Evolutionary conservation across 2,888 invertebrate genomes (phyloP).

Genomic region (Balanococcus diminutus): DNA sequence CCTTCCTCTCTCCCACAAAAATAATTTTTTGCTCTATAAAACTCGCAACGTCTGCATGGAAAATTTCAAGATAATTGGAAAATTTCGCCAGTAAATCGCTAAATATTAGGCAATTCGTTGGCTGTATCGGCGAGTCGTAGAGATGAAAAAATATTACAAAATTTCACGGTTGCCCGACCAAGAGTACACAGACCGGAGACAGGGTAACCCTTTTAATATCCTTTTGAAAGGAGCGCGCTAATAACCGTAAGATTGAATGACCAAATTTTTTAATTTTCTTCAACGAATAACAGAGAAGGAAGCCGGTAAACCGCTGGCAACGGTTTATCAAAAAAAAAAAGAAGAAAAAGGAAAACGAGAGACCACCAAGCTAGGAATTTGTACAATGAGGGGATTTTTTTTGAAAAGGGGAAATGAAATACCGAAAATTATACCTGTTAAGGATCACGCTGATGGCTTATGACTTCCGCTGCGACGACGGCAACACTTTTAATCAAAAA

Average conservation of each 20-base stretch:
- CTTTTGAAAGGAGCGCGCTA: not conserved
- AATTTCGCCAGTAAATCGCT: not conserved
- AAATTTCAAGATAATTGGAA: constrained; percentile 1
- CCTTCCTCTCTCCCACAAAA: not conserved
- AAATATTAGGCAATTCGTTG: not conserved
- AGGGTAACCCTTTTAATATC: not conserved
- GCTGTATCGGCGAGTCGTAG: not conserved
- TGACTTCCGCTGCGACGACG: constrained; percentile 12
- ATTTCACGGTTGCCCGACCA: not conserved
- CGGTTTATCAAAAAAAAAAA: not conserved
- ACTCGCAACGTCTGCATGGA: not conserved
- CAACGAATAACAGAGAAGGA: not conserved
- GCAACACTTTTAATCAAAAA: constrained; percentile 31
- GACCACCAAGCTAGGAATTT: not conserved
- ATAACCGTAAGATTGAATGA: constrained; percentile 3
- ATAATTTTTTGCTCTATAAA: not conserved
- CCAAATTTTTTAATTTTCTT: constrained; percentile 20
- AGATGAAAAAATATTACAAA: not conserved
- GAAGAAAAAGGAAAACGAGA: not conserved
- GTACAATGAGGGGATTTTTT: not conserved
- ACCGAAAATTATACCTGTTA: constrained; percentile 27
- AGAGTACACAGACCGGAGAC: too few relatives aligned
- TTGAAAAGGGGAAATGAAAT: not conserved
- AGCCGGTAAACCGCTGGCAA: not conserved
- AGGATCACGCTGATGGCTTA: constrained; percentile 10